Evolutionary conservation across 2,113 vertebrate species (phyloP).

Genomic region (Oophaga pumilio): DNA sequence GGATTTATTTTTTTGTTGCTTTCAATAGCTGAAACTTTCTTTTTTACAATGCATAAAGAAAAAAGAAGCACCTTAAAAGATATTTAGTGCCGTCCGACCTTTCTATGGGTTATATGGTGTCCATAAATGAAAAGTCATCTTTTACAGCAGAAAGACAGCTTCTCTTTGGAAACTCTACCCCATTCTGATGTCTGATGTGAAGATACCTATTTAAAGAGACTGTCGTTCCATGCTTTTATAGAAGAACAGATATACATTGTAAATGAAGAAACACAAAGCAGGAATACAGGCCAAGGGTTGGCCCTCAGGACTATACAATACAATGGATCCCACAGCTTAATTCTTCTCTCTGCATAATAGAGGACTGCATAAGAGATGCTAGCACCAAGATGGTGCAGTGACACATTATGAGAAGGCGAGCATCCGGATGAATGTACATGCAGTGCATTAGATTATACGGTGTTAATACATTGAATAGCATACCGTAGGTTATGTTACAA

Average conservation of each 20-base stretch:
- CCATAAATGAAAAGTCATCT: slow-evolving; percentile 21
- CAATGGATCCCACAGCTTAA: slow-evolving; percentile 31
- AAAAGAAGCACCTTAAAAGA: background rate
- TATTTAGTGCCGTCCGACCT: background rate
- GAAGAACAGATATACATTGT: slow-evolving; percentile 9
- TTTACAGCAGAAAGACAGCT: background rate
- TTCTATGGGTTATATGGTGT: slow-evolving; percentile 32
- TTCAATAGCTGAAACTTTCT: background rate
- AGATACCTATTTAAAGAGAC: slow-evolving; percentile 29
- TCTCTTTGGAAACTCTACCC: background rate
- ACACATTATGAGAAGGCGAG: slow-evolving; percentile 2
- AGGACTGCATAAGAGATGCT: slow-evolving; percentile 1
- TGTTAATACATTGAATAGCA: slow-evolving; percentile 3
- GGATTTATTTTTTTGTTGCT: background rate
- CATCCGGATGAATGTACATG: background rate
- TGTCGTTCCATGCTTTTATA: background rate
- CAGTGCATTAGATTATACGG: background rate
- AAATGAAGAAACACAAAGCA: slow-evolving; percentile 19
- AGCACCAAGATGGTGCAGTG: background rate
- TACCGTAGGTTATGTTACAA: background rate
- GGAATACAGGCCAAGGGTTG: slow-evolving; percentile 10
- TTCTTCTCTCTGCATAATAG: slow-evolving; percentile 33
- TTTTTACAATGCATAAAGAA: background rate
- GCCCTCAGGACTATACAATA: slow-evolving; percentile 6
- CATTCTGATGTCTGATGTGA: slow-evolving; percentile 20